A percentile compares a stretch with the other conserved stretches of the same genome.
phyloP scores from a whole-genome alignment of 2,888 invertebrate species.

The Cephus pygmeus region DNA sequence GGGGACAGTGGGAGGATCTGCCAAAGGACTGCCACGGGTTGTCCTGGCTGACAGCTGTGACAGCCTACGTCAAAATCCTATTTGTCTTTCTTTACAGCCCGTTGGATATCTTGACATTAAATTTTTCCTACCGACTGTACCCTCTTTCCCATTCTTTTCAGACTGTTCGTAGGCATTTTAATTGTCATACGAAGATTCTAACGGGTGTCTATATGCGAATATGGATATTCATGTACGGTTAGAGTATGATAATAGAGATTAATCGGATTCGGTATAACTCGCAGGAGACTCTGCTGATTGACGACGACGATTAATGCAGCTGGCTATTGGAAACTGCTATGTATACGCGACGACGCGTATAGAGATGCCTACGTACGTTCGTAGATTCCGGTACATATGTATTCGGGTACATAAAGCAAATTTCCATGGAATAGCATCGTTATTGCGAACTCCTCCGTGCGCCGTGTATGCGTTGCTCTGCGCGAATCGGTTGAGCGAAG shows the following conservation, averaged over 20 bases:
- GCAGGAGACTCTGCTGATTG: conserved; percentile 37
- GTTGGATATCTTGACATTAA: background rate
- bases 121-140: background rate
- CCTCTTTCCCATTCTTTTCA: background rate
- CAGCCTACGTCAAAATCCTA: background rate
- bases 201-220: background rate
- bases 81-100: background rate
- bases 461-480: background rate
- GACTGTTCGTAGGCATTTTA: too few relatives aligned
- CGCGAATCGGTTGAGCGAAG: conserved; percentile 22
- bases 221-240: background rate
- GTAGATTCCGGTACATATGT: background rate
- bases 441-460: background rate
- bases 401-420: background rate
- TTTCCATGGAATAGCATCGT: background rate
- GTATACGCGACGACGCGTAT: background rate
- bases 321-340: conserved; percentile 17
- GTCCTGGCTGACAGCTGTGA: background rate
- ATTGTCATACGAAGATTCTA: background rate
- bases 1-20: background rate
- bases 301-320: conserved; percentile 45
- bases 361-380: background rate
- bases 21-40: background rate
- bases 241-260: conserved; percentile 37
- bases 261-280: conserved; percentile 36